Base-by-base conservation (phyloP, 1,140 invertebrate genomes). In the Dendroctonus ponderosae region DNA sequence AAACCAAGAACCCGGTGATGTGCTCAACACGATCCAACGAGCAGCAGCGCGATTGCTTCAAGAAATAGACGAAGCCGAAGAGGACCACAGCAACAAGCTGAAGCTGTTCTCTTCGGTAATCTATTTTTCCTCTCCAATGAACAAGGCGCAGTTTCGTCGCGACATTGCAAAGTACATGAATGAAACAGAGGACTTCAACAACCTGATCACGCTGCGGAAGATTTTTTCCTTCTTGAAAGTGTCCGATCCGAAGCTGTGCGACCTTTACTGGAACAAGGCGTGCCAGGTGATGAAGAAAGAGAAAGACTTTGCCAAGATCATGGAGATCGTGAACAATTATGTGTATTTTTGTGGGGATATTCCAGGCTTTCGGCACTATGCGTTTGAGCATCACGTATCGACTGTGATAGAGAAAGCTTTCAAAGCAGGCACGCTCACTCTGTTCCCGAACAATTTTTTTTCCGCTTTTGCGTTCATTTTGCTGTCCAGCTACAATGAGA, bases 341-440 rank as follows among this genome's bases (percentile, higher is more conserved):
- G 80, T 84, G 74, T 78, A 81, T 74, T 85, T 84, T 62, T 81
- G 81, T 65, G 80, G 78, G 7, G 81, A 83, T 64, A 68, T 83
- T 5, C 76, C 79, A 9, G 79, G 79, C 8, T 81, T 78, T 5
- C 82, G 83, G 70, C 76, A 82, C 67, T 52, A 68, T 0, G 62
- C 74, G 5, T 73, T 85, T 52, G 84, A 85, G 64, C 77, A 76
- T 7, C 69, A 70, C 41, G 52, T 84, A 6, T 74, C 78, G 50
- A 71, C 75, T 9, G 52, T 79, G 58, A 72, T 83, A 40, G 69
- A 80, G 54, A 67, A 74, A 5, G 74, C 79, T 51, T 73, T 84
- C 1, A 73, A 79, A 40, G 65, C 72, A 52, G 78, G 76, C 38
- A 64, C 74, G n/a, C 67, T 75, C 0, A 72, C 72, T 5, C 37